Evolutionary conservation across 2,113 vertebrate species (phyloP).

Genomic region (Pampusana beccarii): DNA sequence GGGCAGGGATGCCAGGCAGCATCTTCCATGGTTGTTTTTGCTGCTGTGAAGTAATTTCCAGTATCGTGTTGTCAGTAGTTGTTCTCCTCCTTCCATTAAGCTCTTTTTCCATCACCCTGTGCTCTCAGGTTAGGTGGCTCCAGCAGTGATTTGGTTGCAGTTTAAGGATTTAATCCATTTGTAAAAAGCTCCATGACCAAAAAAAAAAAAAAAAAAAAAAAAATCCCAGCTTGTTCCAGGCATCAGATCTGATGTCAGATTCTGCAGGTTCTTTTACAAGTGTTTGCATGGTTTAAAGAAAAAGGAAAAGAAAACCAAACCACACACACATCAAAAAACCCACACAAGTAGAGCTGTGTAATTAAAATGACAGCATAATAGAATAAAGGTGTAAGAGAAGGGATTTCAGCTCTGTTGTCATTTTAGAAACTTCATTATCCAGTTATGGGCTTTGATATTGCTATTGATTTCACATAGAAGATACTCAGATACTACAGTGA

Average conservation of each 20-base stretch:
- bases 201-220: not conserved
- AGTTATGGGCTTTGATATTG: constrained; percentile 30
- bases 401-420: not conserved
- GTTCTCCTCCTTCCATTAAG: not conserved
- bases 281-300: not conserved
- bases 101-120: not conserved
- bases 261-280: not conserved
- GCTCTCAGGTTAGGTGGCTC: not conserved
- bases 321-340: not conserved
- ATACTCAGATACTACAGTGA: not conserved
- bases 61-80: not conserved
- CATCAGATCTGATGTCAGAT: not conserved
- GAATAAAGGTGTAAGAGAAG: not conserved
- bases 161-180: not conserved
- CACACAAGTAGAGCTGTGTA: not conserved
- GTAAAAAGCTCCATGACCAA: not conserved
- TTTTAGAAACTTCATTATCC: constrained; percentile 50
- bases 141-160: not conserved
- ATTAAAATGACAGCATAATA: not conserved
- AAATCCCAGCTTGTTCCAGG: not conserved
- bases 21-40: not conserved
- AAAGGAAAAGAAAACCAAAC: too few species aligned
- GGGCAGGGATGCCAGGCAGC: not conserved
- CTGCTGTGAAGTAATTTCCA: not conserved
- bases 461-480: constrained; percentile 49